A percentile compares a stretch with the other conserved stretches of the same genome.
phyloP scores from a whole-genome alignment of 2,888 invertebrate species.

The Tiliacea citrago region DNA sequence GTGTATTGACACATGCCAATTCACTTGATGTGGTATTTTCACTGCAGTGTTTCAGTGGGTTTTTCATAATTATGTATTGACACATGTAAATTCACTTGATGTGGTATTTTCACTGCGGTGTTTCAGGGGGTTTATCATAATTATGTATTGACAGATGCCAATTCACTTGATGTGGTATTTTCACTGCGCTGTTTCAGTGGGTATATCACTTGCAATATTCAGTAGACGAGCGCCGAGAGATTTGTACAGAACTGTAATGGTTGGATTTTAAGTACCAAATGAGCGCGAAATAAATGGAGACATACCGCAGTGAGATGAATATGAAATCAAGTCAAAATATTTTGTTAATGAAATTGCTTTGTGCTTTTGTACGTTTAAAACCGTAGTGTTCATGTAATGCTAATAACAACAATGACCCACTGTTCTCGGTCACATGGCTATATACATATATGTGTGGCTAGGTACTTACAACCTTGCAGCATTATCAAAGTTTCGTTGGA shows the following conservation, averaged over 20 bases:
- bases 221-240: background rate
- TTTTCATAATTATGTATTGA: too few relatives aligned
- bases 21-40: too few relatives aligned
- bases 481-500: slow-evolving; percentile 22
- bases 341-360: slow-evolving; percentile 3
- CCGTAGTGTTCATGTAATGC: background rate
- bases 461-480: background rate
- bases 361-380: background rate
- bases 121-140: too few relatives aligned
- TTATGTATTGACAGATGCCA: too few relatives aligned
- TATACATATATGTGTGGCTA: background rate
- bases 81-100: too few relatives aligned
- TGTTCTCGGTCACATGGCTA: background rate
- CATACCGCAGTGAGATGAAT: too few relatives aligned
- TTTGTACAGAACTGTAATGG: background rate
- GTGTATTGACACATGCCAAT: too few relatives aligned
- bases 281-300: background rate
- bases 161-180: too few relatives aligned
- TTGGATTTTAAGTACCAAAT: background rate
- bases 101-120: too few relatives aligned
- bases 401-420: background rate
- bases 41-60: too few relatives aligned
- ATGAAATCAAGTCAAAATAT: background rate
- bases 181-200: too few relatives aligned
- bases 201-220: too few relatives aligned